Evolutionary conservation across 2,888 invertebrate genomes (phyloP).

Genomic region (Synanthedon vespiformis): DNA sequence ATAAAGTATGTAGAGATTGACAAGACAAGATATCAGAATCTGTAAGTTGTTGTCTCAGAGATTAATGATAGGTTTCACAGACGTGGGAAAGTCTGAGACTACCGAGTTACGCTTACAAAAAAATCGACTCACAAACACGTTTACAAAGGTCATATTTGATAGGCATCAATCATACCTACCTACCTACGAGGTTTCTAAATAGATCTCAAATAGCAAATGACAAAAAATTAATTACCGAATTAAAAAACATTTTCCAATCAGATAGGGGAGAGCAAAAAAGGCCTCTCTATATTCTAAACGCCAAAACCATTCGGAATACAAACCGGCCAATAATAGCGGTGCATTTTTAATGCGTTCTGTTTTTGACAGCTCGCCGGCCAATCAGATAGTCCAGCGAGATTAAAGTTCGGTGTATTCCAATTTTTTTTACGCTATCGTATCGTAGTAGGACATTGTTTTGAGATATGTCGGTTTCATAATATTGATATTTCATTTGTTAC

Average conservation of each 20-base stretch:
- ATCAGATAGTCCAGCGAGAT: conserved; percentile 58
- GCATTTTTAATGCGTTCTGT: conserved; percentile 57
- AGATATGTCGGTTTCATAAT: too few species aligned
- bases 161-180: neutral
- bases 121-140: conserved; percentile 10
- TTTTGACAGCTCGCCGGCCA: conserved; percentile 58
- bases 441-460: too few species aligned
- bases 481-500: too few species aligned
- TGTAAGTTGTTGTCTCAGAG: conserved; percentile 3
- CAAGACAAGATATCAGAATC: neutral
- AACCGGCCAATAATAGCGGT: conserved; percentile 43
- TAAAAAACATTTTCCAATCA: conserved; percentile 29
- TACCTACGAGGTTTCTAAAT: neutral
- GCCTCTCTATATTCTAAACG: conserved; percentile 21
- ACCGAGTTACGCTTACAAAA: conserved; percentile 8
- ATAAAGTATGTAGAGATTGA: neutral
- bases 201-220: conserved; percentile 13
- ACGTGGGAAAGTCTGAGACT: conserved; percentile 6
- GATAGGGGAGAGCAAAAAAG: conserved; percentile 21
- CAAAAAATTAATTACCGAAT: conserved; percentile 32
- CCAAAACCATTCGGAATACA: conserved; percentile 34
- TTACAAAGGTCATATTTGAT: conserved; percentile 6
- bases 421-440: too few species aligned
- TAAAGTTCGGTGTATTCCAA: conserved; percentile 24
- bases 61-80: conserved; percentile 5